These are phyloP conservation scores for Ameiurus melas DNA, from an alignment of 2,113 vertebrate species.

Conservation along the genomic window DNA sequence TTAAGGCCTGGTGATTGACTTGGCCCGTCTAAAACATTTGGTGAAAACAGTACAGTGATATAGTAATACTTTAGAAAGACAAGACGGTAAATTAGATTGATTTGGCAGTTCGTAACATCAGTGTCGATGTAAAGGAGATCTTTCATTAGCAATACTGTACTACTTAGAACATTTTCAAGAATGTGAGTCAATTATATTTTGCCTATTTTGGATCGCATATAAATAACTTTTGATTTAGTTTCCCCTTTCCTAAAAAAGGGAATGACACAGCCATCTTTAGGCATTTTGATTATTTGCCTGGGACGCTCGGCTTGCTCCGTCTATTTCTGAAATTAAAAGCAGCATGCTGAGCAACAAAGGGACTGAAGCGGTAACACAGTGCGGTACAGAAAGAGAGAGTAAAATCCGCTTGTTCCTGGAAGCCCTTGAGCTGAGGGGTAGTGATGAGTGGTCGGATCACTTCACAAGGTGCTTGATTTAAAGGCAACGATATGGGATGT, in stretches of 20 bases:
- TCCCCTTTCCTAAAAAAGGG: not conserved
- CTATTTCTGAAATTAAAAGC: slow-evolving; percentile 14
- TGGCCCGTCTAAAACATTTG: too few species aligned
- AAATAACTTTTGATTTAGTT: not conserved
- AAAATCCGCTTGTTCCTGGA: not conserved
- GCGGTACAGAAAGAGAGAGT: not conserved
- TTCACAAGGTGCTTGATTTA: not conserved
- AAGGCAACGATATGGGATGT: not conserved
- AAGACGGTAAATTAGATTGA: not conserved
- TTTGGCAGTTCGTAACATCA: not conserved
- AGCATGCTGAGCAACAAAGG: slow-evolving; percentile 4
- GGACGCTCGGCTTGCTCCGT: not conserved
- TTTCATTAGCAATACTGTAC: not conserved
- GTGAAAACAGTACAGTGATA: too few species aligned
- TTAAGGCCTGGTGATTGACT: too few species aligned
- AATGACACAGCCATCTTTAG: slow-evolving; percentile 6
- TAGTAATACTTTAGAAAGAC: not conserved
- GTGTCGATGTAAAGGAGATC: not conserved
- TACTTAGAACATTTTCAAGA: not conserved
- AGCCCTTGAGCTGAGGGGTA: not conserved
- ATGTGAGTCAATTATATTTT: not conserved
- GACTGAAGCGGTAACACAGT: not conserved
- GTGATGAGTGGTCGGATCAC: not conserved
- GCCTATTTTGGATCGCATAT: not conserved
- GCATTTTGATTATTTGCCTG: slow-evolving; percentile 14